Evolutionary conservation across 2,797 vertebrate genomes (phyloP), one percentile per base, ranked within the genome.

Genomic region (Gobio occitaniae): DNA sequence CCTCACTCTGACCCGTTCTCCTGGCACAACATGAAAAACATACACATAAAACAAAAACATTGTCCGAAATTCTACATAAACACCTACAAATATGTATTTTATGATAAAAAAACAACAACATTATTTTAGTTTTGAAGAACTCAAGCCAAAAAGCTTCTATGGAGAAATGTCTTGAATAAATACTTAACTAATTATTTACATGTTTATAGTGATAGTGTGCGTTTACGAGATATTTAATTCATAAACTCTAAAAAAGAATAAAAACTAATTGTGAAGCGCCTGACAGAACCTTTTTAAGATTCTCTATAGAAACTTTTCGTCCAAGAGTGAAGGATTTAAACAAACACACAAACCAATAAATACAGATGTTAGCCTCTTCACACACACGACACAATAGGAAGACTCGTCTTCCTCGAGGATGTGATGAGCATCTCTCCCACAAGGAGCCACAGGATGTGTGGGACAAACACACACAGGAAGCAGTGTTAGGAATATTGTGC

Each of bases 351-450:
- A 10, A 36, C 13, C 16, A n/a, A 0, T 72, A 75, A 15, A 38
- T 36, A 38, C 10, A 66, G 6, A 69, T 9, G 29, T n/a, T 38
- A 29, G 10, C 1, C 4, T 68, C 32, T 38, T 48, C 29, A 65
- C 47, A 71, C 77, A 68, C 15, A 17, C 54, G 47, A 32, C 29
- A 61, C 16, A 63, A 77, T 48, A 84, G 74, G 82, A 84, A 59
- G 48, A 84, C 63, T 69, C 4, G 50, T 84, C 72, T 84, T 84
- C 82, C 63, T 84, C 63, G 19, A 63, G 50, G 72, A 83, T 77
- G 38, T 44, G 61, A 77, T 77, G 63, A 84, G 48, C 36, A 21
- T 41, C 48, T 47, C 82, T 84, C 82, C 82, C 82, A 68, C 61
- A 32, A 56, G 47, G 10, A 83, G n/a, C 48, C 36, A 77, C 72